These are phyloP conservation scores for Coluber constrictor DNA, from an alignment of 2,797 vertebrate species.

Conservation along the genomic window DNA sequence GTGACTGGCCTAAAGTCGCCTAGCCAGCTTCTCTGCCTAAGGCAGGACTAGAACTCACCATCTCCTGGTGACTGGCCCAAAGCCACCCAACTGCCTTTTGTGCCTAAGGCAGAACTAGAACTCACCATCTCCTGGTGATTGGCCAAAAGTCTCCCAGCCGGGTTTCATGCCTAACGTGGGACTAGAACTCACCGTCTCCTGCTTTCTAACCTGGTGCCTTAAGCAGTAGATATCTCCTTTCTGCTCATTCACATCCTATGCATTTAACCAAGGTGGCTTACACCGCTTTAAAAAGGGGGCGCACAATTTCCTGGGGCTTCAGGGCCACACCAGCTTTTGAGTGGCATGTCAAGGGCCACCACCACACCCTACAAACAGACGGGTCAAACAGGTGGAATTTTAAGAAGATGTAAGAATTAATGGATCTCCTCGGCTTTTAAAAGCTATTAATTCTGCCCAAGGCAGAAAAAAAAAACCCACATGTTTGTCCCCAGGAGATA, in stretches of 20 bases:
- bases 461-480: too few species aligned
- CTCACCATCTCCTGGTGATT: not conserved
- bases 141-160: not conserved
- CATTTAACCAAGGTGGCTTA: not conserved
- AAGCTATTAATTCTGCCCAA: not conserved
- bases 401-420: not conserved
- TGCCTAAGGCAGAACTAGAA: fast-evolving
- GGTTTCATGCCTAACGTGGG: not conserved
- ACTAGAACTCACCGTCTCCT: not conserved
- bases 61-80: too few species aligned
- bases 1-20: too few species aligned
- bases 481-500: not conserved
- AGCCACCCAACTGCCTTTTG: fast-evolving
- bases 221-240: not conserved
- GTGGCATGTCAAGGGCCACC: not conserved
- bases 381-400: fast-evolving
- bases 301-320: not conserved
- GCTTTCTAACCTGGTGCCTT: not conserved
- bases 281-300: not conserved
- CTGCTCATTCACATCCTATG: not conserved
- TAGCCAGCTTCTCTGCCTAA: fast-evolving
- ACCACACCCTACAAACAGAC: not conserved
- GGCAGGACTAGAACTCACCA: too few species aligned
- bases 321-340: not conserved
- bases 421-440: not conserved